phyloP scores from a whole-genome alignment of 2,113 vertebrate genomes.

The Notothenia coriiceps region DNA sequence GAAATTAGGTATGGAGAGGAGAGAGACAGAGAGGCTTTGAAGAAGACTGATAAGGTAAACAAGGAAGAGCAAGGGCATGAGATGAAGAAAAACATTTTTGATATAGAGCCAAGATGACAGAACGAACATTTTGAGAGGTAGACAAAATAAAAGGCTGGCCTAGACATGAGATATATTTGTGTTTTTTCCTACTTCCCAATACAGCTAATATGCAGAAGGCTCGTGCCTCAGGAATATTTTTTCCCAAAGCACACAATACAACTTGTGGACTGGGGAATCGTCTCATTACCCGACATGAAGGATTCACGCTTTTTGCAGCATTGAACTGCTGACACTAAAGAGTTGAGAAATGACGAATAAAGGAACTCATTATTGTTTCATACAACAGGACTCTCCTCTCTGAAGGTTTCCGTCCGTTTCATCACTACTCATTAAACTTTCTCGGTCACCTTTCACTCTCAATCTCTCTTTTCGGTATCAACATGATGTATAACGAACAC shows the following conservation, averaged over 20 bases:
- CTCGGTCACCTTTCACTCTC: background rate
- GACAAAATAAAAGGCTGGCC: slow-evolving; percentile 15
- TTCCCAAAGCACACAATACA: background rate
- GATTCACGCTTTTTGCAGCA: background rate
- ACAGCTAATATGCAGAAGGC: slow-evolving; percentile 1
- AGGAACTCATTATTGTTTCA: slow-evolving; percentile 36
- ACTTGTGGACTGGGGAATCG: background rate
- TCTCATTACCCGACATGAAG: slow-evolving; percentile 25
- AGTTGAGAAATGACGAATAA: slow-evolving; percentile 19
- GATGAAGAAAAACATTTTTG: background rate
- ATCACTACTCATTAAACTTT: slow-evolving; percentile 59
- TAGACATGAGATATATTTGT: slow-evolving; percentile 28
- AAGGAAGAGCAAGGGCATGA: background rate
- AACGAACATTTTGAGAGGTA: slow-evolving; percentile 23
- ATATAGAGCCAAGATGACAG: background rate
- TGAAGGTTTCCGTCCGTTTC: slow-evolving; percentile 52
- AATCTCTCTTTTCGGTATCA: slow-evolving; percentile 8
- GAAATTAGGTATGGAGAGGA: background rate
- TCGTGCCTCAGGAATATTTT: background rate
- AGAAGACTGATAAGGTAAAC: slow-evolving; percentile 8
- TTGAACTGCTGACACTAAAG: slow-evolving; percentile 10
- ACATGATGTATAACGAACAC: slow-evolving; percentile 19
- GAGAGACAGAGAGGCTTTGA: background rate
- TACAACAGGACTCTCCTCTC: slow-evolving; percentile 28
- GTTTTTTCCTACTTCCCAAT: slow-evolving; percentile 10